Conservation (phyloP, 2,113 vertebrate species). For the Pimephales promelas region DNA sequence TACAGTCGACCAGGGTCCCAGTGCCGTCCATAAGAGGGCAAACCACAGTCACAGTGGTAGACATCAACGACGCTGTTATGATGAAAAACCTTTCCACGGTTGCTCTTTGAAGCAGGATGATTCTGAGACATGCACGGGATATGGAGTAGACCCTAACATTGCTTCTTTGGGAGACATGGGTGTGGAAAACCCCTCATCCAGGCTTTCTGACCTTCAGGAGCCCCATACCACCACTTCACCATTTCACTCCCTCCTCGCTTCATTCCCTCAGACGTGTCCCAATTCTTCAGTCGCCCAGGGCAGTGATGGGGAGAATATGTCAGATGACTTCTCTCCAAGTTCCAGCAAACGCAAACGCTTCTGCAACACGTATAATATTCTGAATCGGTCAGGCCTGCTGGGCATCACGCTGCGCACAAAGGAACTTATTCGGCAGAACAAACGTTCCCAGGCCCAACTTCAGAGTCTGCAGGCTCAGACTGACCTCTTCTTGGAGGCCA, state of each 20-base stretch:
- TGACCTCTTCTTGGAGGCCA: slow-evolving; percentile 82
- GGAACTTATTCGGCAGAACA: slow-evolving; percentile 90
- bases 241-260: slow-evolving; percentile 38
- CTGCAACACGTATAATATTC: slow-evolving; percentile 88
- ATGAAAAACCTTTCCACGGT: slow-evolving; percentile 48
- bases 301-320: slow-evolving; percentile 21
- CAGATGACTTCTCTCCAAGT: slow-evolving; percentile 62
- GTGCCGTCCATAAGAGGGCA: slow-evolving; percentile 50
- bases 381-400: slow-evolving; percentile 84
- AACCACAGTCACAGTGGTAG: slow-evolving; percentile 53
- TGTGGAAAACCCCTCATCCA: slow-evolving; percentile 5
- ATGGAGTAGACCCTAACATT: not conserved
- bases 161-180: not conserved
- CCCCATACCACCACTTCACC: slow-evolving; percentile 15
- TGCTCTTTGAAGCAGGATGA: slow-evolving; percentile 24
- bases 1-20: slow-evolving; percentile 47
- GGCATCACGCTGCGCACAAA: slow-evolving; percentile 92
- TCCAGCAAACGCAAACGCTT: slow-evolving; percentile 82
- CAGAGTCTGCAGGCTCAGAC: slow-evolving; percentile 87
- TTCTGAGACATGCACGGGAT: not conserved
- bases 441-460: slow-evolving; percentile 84
- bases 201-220: slow-evolving; percentile 3
- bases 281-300: slow-evolving; percentile 43
- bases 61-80: slow-evolving; percentile 57
- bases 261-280: slow-evolving; percentile 48